Conservation (phyloP, 1,140 invertebrate species). For the Drosophila tani region DNA sequence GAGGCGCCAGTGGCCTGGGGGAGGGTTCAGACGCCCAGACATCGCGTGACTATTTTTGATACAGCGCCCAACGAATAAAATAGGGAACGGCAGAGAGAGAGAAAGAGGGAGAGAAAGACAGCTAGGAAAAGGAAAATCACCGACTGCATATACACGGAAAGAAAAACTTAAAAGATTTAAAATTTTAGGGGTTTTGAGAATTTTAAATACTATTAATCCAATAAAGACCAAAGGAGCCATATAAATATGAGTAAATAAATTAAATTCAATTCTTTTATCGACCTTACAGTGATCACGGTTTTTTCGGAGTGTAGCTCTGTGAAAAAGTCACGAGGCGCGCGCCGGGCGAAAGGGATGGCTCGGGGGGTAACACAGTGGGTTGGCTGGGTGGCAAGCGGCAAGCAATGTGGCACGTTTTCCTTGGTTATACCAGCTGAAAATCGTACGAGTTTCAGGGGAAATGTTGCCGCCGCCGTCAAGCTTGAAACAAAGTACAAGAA, state of each 20-base stretch:
- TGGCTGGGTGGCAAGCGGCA: slow-evolving; percentile 37
- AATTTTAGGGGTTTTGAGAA: not conserved
- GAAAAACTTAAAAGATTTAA: not conserved
- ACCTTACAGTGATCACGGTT: not conserved
- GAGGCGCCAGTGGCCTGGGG: not conserved
- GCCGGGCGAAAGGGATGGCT: slow-evolving; percentile 2
- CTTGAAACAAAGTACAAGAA: slow-evolving; percentile 57
- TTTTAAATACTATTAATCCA: too few relatives aligned
- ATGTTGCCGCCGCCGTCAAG: slow-evolving; percentile 49
- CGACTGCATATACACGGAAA: slow-evolving; percentile 13
- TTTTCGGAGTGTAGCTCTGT: slow-evolving; percentile 7
- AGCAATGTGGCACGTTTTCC: slow-evolving; percentile 73
- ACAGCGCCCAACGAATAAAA: slow-evolving; percentile 8
- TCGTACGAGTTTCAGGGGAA: slow-evolving; percentile 81
- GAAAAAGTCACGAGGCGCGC: slow-evolving; percentile 45
- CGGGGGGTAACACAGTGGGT: slow-evolving; percentile 12
- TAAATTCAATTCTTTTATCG: too few relatives aligned
- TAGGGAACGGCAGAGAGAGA: not conserved
- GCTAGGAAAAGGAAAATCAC: slow-evolving; percentile 11
- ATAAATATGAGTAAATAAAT: too few relatives aligned
- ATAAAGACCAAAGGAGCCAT: too few relatives aligned
- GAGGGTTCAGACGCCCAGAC: slow-evolving; percentile 23
- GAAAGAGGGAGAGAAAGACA: slow-evolving; percentile 1
- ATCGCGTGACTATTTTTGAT: slow-evolving; percentile 74
- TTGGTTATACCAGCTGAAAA: slow-evolving; percentile 81